Conservation (phyloP, 1,140 invertebrate species). For the Leucophenga varia region DNA sequence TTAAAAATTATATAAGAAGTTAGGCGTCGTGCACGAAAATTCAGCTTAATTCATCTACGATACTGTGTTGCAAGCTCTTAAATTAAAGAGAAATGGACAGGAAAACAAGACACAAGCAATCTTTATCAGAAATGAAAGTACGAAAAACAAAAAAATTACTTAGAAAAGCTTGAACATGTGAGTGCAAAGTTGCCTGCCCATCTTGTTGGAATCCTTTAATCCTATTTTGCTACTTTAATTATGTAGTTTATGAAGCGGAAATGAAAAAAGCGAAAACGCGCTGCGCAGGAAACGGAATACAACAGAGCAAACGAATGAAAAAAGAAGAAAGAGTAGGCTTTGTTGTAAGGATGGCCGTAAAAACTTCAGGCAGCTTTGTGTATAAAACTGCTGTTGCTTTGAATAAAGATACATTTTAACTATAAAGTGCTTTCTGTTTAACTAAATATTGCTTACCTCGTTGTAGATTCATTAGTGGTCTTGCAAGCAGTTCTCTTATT, state of each 20-base stretch:
- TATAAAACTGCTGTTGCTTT: too few relatives aligned
- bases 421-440: too few relatives aligned
- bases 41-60: slow-evolving; percentile 54
- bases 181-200: not conserved
- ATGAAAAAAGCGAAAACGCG: slow-evolving; percentile 46
- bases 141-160: too few relatives aligned
- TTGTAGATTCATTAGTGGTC: too few relatives aligned
- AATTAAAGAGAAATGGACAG: too few relatives aligned
- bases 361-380: too few relatives aligned
- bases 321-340: not conserved
- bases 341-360: not conserved
- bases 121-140: too few relatives aligned
- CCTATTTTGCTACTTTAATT: slow-evolving; percentile 54
- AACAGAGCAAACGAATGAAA: not conserved
- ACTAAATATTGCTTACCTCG: too few relatives aligned
- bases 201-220: slow-evolving; percentile 46
- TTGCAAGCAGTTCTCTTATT: too few relatives aligned
- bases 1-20: too few relatives aligned
- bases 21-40: slow-evolving; percentile 52
- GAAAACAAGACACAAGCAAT: too few relatives aligned
- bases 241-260: slow-evolving; percentile 55
- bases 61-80: slow-evolving; percentile 20
- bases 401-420: too few relatives aligned
- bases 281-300: slow-evolving; percentile 41
- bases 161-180: slow-evolving; percentile 17